Evolutionary conservation across 2,113 vertebrate genomes (phyloP), one percentile per base, ranked within the genome.

Genomic region (Argyrosomus japonicus): DNA sequence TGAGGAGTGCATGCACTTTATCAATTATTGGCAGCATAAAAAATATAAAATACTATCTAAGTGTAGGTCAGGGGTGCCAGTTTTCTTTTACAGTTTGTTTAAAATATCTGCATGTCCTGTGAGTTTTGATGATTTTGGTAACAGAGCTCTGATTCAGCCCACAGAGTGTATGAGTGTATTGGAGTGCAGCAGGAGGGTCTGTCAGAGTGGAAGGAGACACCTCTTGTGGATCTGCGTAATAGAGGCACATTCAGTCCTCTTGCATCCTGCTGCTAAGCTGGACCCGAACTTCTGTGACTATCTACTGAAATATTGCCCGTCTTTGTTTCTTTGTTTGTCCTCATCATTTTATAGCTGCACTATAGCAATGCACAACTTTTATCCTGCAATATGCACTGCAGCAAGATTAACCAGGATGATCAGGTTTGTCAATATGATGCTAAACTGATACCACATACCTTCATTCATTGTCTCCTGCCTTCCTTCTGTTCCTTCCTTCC

Each of bases 261-360:
- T 19, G n/a, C 23, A 14, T 85, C 84, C 82, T 93, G 93, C 84
- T 93, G 93, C 58, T 87, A 58, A 61, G 54, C 69, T 2, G 77
- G 83, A 29, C 73, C 77, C 19, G 90, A 4, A 90, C 8, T 12
- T 56, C 21, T 48, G 13, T 50, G 23, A 14, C 27, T 43, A 14
- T 25, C 58, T n/a, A 0, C 6, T 18, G 21, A 11, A 18, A 4
- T 5, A 6, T 36, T 74, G 53, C 56, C 47, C 36, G 21, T 61
- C 43, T 68, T 43, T 47, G 62, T 18, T 25, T 56, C 29, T 67
- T 47, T 48, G 63, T 14, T 32, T 57, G 57, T 62, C 32, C 7
- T 45, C 1, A 32, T 7, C 23, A 18, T 50, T 69, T 62, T 7
- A 58, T 17, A 63, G 50, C 60, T 72, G 23, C 7, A 32, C 25